phyloP scores from a whole-genome alignment of 2,888 invertebrate genomes.

The Drosophila anomalata region DNA sequence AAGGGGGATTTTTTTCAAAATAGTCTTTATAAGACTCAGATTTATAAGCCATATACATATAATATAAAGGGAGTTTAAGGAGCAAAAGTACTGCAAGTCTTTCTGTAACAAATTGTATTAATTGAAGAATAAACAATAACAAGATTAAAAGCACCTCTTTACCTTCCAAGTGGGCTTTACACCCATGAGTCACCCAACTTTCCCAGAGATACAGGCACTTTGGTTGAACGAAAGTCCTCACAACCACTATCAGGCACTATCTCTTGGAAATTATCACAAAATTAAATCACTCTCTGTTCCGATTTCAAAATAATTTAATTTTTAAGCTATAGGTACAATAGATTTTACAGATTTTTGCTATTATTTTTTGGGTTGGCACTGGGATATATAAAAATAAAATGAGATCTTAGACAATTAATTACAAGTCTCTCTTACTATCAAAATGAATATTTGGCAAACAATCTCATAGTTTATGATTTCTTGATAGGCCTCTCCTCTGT shows the following conservation, averaged over 20 bases:
- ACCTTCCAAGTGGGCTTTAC: background rate
- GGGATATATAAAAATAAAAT: conserved; percentile 4
- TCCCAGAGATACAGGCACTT: background rate
- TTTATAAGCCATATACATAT: background rate
- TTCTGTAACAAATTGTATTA: background rate
- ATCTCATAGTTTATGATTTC: background rate
- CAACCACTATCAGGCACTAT: background rate
- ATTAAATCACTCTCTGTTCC: background rate
- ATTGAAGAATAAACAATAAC: background rate
- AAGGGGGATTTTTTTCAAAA: background rate
- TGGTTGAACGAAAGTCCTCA: background rate
- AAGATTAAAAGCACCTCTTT: background rate
- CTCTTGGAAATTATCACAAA: background rate
- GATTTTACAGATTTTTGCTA: conserved; percentile 1
- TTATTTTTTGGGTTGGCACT: background rate
- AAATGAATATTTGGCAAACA: background rate
- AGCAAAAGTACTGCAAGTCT: no score
- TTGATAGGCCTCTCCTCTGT: background rate
- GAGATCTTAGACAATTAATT: background rate
- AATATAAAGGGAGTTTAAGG: background rate
- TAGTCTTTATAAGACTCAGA: background rate
- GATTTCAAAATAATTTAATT: conserved; percentile 2
- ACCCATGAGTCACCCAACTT: background rate
- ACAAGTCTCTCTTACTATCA: background rate
- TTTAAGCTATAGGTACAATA: background rate